Base-by-base conservation (phyloP, 2,113 vertebrate species). In the Emydura subglobosa region DNA sequence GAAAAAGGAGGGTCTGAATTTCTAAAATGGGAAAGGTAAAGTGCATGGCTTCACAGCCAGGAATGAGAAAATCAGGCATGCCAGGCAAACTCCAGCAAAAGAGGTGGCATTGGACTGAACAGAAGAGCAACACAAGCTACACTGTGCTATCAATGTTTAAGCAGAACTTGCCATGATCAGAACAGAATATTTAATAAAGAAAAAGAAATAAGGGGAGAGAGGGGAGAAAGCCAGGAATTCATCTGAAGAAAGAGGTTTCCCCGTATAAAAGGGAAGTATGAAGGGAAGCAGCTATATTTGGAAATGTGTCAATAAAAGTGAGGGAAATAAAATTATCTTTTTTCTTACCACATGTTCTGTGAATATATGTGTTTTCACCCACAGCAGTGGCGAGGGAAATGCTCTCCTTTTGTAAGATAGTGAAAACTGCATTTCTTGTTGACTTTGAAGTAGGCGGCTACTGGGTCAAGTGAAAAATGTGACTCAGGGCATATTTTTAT, bases 181-280 rank as follows among this genome's bases (percentile, higher is more conserved):
- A 57, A 6, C 59, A 54, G 14, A 68, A 16, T 68, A 34, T 68
- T 68, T 19, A 74, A 61, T 83, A 91, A 90, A 89, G 85, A 90
- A 74, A 94, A 94, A 95, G 94, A 94, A 95, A 27, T 91, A 80
- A 10, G 82, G 82, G 82, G 34, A 74, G 61, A 34, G 14, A 68
- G 53, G 50, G 80, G 61, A 51, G 51, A 72, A 83, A 7, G 13
- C 11, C 57, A 21, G 87, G 81, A 86, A 79, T 1, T 5, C 31
- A 14, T 72, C 21, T 86, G 27, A 44, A 80, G 57, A 68, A 83
- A 80, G 22, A 10, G 14, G 25, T 8, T 90, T 54, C 39, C 44
- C 90, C 86, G 57, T 82, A 81, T n/a, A 42, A 25, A 49, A 34
- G 74, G 39, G 79, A 27, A 47, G 19, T 54, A 47, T 72, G n/a